Evolutionary conservation across 1,140 invertebrate species (phyloP).

Genomic region (Luehdorfia chinensis): DNA sequence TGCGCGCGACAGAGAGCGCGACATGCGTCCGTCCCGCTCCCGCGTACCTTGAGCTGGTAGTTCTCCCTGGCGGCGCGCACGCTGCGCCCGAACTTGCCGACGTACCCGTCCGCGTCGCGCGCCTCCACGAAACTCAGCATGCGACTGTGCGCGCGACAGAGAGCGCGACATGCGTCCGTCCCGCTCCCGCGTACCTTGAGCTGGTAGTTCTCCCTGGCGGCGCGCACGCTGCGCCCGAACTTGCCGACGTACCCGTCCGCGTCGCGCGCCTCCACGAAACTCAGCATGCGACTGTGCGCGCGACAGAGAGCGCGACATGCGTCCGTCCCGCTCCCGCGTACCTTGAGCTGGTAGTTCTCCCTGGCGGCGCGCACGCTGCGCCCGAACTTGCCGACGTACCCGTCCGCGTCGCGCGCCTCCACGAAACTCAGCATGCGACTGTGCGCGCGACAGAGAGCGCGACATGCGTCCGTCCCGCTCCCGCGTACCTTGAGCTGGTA

Average conservation of each 20-base stretch:
- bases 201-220: conserved; percentile 83
- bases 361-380: conserved; percentile 79
- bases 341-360: conserved; percentile 86
- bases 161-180: too few species aligned
- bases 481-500: conserved; percentile 84
- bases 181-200: conserved; percentile 76
- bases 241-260: conserved; percentile 90
- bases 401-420: conserved; percentile 87
- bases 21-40: too few species aligned
- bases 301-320: too few species aligned
- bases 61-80: conserved; percentile 77
- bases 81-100: conserved; percentile 85
- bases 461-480: too few species aligned
- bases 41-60: conserved; percentile 84
- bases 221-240: conserved; percentile 80
- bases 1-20: too few species aligned
- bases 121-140: conserved; percentile 87
- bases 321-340: conserved; percentile 17
- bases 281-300: conserved; percentile 84
- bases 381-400: conserved; percentile 87
- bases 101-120: conserved; percentile 89
- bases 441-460: too few species aligned
- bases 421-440: conserved; percentile 86
- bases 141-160: conserved; percentile 82
- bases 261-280: conserved; percentile 86